Evolutionary conservation across 2,888 invertebrate species (phyloP), one percentile per base, ranked within the genome.

Genomic region (Agrotis segetum): DNA sequence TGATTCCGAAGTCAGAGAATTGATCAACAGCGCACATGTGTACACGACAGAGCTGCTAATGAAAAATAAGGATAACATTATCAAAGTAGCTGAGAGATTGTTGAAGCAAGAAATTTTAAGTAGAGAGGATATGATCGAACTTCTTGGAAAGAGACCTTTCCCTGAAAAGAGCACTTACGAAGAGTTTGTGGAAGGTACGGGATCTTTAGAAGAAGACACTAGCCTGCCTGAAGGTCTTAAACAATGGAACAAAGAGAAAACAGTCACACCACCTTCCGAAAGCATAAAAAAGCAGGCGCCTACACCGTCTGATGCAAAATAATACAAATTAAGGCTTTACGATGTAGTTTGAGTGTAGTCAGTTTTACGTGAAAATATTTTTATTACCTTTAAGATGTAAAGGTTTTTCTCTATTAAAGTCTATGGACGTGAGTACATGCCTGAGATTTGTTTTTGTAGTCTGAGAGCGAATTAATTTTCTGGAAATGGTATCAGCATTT

Each of bases 81-180:
- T 96, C 64, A 99, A 98, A 96, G 98, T 98, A 0, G 98, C 98
- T 0, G 98, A 98, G 89, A 97, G 99, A 74, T 96, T 99, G 77
- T 95, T 99, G 71, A 98, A 99, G 89, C 98, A 99, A 90, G 99
- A 99, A 96, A 98, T 99, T 83, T 96, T 99, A 63, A 98, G 98
- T 89, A 97, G 99, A 77, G 99, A 99, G 60, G 99, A 99, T 90
- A 99, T 99, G 99, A 98, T 99, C 78, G 99, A 99, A 92, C 95
- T 99, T 49, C 96, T 99, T 60, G 99, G 99, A 0, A 97, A 97
- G 40, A 96, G 99, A 84, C 99, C 99, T 0, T 99, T 99, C 97
- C 98, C 98, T 16, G 99, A 99, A 94, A 99, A 99, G 96, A 99
- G 99, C 17, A 99, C 99, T 14, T 99, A 99, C 89, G 99, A 99